Evolutionary conservation across 2,797 vertebrate species (phyloP), one percentile per base, ranked within the genome.

Genomic region (Enteromius viviparus): DNA sequence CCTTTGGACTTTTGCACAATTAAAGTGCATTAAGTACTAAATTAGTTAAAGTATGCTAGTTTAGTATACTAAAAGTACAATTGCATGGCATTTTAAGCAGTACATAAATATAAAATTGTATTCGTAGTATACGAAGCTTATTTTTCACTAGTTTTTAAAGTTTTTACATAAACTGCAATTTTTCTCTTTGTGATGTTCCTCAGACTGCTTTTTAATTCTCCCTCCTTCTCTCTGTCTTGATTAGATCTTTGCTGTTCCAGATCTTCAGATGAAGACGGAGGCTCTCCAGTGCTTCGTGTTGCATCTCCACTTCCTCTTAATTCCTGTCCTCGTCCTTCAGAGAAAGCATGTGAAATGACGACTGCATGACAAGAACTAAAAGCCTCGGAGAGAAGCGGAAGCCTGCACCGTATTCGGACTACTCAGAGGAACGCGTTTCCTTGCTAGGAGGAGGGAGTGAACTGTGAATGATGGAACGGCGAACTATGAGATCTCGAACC

Each of bases 401-500:
- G 3, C 4, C 10, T 80, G 34, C 84, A 78, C 64, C 34, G 23
- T 77, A 71, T 21, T 68, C 10, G 53, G 55, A 26, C 69, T 66
- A 53, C 80, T 74, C 15, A 19, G 69, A 37, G 26, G 55, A 81
- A 76, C 3, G 0, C 15, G 29, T 71, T 80, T 80, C 66, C 23
- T 45, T 15, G 51, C 23, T n/a, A 85, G 66, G 58, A 71, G 81
- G 40, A 85, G 45, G 68, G 81, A 87, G 82, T 78, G 79, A 62
- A 72, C 86, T 72, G 0, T 66, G 85, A 74, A 75, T 69, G 66
- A 65, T 78, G 76, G 87, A 68, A 64, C 78, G 78, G 82, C 71
- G 77, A 87, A 84, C 74, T 83, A 84, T 88, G 81, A 91, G 91
- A 92, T 29, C 76, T 80, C 87, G 86, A 79, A 91, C 80, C 40